Base-by-base conservation (phyloP, 2,113 vertebrate species). In the Narcine bancroftii region DNA sequence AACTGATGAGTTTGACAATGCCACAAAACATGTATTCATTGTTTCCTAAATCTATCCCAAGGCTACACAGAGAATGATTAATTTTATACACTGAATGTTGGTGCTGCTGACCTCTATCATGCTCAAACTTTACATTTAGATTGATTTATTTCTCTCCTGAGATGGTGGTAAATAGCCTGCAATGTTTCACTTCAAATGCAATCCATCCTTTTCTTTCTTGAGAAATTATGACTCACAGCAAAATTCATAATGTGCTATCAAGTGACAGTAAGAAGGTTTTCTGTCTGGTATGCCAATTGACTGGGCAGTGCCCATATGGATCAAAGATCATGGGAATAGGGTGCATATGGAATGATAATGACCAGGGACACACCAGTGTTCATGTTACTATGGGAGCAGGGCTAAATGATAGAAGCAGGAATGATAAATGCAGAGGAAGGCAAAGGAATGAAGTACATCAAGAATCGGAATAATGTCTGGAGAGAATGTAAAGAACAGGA, bases 11-110 rank as follows among this genome's bases (percentile, higher is more conserved):
- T 71, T 69, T 91, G 89, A 91, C 89, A 91, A 91, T 71, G 89
- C 65, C 89, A 91, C 42, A 91, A 91, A 91, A 42, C 89, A 47
- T 91, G 63, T 69, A 91, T 29, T 91, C 89, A 91, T 42, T 91
- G 89, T 47, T 91, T 69, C 15, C 56, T 10, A 39, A 91, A 69
- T 71, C 26, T 71, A 47, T 91, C 89, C 65, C 39, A 6, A 71
- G 65, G 89, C 89, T 63, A 63, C 65, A 69, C 65, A 47, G 89
- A 39, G 47, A 69, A 15, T 69, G 9, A 66, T 69, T 69, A 69
- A 69, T 91, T 91, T 39, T 26, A 71, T 13, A n/a, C 42, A 42
- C 89, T 45, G 63, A 71, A 91, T 69, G 39, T 91, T 71, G 47
- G 89, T 4, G 15, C 85, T 91, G 89, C 11, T 66, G 63, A 69